Evolutionary conservation across 37 sponge, comb jelly and placozoan genomes (phyloP).

Genomic region (Axinella damicornis): DNA sequence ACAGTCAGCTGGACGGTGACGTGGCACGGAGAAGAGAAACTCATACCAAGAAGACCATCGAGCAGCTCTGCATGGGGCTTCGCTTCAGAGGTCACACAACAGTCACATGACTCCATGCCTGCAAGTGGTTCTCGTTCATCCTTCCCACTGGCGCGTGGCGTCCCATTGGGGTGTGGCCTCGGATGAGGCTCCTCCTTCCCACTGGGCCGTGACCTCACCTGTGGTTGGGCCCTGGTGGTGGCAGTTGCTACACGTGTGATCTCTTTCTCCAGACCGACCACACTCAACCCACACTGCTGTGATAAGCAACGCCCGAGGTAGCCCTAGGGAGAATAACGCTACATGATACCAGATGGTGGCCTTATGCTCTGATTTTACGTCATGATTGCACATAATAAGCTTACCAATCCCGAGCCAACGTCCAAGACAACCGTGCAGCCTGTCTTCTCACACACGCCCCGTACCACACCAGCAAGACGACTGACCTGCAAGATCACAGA

Average conservation of each 20-base stretch:
- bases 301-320: slow-evolving; percentile 73
- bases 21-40: not conserved
- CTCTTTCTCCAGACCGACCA: slow-evolving; percentile 79
- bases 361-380: too few relatives aligned
- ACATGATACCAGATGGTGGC: too few relatives aligned
- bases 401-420: slow-evolving; percentile 82
- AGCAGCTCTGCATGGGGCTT: not conserved
- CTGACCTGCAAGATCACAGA: slow-evolving; percentile 47
- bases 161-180: not conserved
- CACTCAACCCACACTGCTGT: slow-evolving; percentile 58
- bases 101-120: not conserved
- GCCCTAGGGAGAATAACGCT: slow-evolving; percentile 76
- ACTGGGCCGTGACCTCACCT: not conserved
- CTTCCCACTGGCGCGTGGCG: not conserved
- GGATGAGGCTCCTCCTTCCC: too few relatives aligned
- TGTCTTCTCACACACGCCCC: slow-evolving; percentile 18
- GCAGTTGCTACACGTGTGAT: slow-evolving; percentile 28
- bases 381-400: too few relatives aligned
- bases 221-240: not conserved
- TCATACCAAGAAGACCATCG: not conserved
- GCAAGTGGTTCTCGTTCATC: not conserved
- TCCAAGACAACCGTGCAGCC: slow-evolving; percentile 61
- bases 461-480: slow-evolving; percentile 58
- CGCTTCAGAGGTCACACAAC: not conserved
- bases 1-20: not conserved